Evolutionary conservation across 2,113 vertebrate species (phyloP).

Genomic region (Oreamnos americanus): DNA sequence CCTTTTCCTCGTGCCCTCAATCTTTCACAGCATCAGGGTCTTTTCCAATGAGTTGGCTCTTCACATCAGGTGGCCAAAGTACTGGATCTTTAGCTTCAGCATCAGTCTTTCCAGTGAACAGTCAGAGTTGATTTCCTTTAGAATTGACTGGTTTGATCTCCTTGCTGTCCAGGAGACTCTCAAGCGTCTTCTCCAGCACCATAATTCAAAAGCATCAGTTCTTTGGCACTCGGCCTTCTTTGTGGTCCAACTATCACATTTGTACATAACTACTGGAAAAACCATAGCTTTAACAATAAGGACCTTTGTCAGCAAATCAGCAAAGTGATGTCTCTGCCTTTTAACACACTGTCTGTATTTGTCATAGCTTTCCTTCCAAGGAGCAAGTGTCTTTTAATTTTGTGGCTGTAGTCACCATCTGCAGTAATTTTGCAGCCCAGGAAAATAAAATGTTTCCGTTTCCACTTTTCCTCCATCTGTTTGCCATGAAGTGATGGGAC

Average conservation of each 20-base stretch:
- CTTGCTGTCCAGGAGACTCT: not conserved
- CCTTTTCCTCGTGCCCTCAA: not conserved
- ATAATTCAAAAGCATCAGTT: not conserved
- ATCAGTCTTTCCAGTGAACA: not conserved
- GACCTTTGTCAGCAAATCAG: not conserved
- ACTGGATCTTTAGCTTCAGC: not conserved
- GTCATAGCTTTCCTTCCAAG: not conserved
- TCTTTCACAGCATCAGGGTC: not conserved
- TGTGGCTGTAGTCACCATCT: not conserved
- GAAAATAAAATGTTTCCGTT: not conserved
- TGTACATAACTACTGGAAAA: not conserved
- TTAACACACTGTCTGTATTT: not conserved
- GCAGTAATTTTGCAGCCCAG: not conserved
- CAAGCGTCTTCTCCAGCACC: not conserved
- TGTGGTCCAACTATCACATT: not conserved
- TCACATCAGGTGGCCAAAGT: not conserved
- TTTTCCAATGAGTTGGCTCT: not conserved
- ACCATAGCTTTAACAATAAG: not conserved
- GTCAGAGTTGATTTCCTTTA: not conserved
- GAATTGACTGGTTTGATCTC: not conserved
- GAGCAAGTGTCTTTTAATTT: not conserved
- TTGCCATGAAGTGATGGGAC: not conserved
- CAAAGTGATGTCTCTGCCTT: not conserved
- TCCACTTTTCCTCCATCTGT: not conserved
- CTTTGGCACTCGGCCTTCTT: not conserved